Conservation (phyloP, 2,888 invertebrate genomes). For the Fragum sueziense region DNA sequence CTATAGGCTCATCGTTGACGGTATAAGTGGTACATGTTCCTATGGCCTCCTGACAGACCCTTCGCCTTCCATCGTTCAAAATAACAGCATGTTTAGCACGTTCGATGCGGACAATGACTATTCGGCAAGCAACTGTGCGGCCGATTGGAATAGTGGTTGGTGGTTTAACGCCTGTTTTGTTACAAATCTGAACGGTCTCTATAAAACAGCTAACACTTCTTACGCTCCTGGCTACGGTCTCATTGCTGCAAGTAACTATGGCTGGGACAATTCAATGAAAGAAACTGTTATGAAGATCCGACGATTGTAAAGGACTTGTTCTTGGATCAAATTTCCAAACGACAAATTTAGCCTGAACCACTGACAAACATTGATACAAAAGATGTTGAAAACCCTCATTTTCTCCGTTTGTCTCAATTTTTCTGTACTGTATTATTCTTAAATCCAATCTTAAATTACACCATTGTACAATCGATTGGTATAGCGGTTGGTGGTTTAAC, state of each 20-base stretch:
- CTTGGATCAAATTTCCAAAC: no score
- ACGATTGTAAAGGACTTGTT: no score
- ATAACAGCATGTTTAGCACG: neutral
- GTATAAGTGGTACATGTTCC: neutral
- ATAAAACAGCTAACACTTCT: neutral
- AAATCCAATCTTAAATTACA: no score
- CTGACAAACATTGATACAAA: no score
- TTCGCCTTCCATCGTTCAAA: neutral
- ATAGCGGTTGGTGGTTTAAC: no score
- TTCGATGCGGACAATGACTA: neutral
- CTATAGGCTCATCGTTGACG: neutral
- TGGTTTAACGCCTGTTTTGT: neutral
- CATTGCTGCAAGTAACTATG: neutral
- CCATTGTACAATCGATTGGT: no score
- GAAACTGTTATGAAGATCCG: neutral
- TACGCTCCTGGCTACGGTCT: neutral
- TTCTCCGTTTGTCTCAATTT: no score
- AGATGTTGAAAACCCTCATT: no score
- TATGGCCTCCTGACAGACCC: neutral
- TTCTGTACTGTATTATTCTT: no score
- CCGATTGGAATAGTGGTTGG: neutral
- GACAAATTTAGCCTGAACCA: no score
- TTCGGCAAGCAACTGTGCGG: neutral
- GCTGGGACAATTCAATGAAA: neutral
- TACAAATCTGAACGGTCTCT: neutral